Percentiles rank a stretch among this genome's conserved stretches.
Evolutionary conservation across 2,113 vertebrate genomes (phyloP).

Genomic region (Lepus timidus): DNA sequence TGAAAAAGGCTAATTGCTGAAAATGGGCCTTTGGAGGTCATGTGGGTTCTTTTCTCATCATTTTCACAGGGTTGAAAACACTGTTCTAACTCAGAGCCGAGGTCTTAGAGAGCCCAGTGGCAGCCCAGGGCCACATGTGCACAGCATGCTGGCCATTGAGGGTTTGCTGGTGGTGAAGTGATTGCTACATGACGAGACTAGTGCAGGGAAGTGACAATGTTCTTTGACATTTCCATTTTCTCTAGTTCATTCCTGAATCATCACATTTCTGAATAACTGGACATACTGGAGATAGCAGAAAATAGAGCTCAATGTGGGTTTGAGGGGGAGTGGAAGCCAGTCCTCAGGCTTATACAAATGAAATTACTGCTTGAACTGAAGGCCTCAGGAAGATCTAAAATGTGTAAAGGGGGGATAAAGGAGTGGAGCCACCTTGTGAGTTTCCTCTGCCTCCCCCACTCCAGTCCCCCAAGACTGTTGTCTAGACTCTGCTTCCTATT

Average conservation of each 20-base stretch:
- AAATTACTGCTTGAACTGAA: neutral
- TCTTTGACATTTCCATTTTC: conserved; percentile 14
- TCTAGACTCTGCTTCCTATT: neutral
- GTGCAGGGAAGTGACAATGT: neutral
- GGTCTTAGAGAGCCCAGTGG: neutral
- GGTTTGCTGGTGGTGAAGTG: neutral
- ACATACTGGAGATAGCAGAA: neutral
- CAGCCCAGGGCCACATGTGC: neutral
- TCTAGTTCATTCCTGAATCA: conserved; percentile 53
- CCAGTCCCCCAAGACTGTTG: neutral
- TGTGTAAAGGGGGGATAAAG: neutral
- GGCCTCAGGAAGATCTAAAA: neutral
- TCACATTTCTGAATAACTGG: conserved; percentile 16
- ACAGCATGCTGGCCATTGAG: neutral
- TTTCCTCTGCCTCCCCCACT: neutral
- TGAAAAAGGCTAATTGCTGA: neutral
- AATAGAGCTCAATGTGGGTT: neutral
- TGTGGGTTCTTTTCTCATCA: neutral
- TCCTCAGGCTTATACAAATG: neutral
- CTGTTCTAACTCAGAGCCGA: neutral
- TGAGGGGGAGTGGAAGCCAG: neutral
- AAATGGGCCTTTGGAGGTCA: neutral
- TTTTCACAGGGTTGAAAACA: neutral
- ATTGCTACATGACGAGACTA: conserved; percentile 3
- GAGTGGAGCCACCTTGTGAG: neutral